phyloP scores from a whole-genome alignment of 2,888 invertebrate genomes.

The Volucella zonaria region DNA sequence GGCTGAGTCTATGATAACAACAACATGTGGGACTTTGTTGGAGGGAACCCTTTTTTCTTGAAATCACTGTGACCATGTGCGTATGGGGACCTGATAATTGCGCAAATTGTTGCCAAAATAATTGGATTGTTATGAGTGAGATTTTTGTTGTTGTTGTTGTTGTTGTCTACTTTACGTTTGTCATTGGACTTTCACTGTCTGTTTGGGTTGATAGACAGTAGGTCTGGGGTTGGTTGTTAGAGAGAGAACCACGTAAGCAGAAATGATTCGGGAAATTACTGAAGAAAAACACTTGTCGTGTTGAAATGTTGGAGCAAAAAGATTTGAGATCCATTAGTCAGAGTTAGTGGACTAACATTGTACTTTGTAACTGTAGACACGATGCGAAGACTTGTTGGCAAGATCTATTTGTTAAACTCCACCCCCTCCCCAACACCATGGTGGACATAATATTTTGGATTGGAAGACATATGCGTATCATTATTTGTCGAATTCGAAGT shows the following conservation, averaged over 20 bases:
- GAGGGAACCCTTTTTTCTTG: conserved; percentile 25
- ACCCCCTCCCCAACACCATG: too few species aligned
- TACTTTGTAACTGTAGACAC: too few species aligned
- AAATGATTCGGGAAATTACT: conserved; percentile 23
- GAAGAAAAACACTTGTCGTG: conserved; percentile 7
- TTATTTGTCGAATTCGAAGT: too few species aligned
- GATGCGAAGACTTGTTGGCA: too few species aligned
- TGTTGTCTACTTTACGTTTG: neutral
- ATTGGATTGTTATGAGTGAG: conserved; percentile 43
- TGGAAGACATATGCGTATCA: too few species aligned
- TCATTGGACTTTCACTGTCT: conserved; percentile 55
- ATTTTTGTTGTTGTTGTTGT: conserved; percentile 7
- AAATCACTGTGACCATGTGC: conserved; percentile 26
- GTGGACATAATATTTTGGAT: too few species aligned
- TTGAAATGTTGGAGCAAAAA: conserved; percentile 22
- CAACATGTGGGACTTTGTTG: conserved; percentile 11
- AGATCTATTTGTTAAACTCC: too few species aligned
- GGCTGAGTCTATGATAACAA: conserved; percentile 9
- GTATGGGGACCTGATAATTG: conserved; percentile 47
- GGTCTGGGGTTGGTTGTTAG: conserved; percentile 21
- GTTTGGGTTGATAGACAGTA: conserved; percentile 15
- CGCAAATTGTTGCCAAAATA: conserved; percentile 63
- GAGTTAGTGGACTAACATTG: neutral
- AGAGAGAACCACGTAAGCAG: conserved; percentile 16
- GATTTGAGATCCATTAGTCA: neutral